phyloP scores from a whole-genome alignment of 1,140 invertebrate genomes.

The Sinonovacula constricta region DNA sequence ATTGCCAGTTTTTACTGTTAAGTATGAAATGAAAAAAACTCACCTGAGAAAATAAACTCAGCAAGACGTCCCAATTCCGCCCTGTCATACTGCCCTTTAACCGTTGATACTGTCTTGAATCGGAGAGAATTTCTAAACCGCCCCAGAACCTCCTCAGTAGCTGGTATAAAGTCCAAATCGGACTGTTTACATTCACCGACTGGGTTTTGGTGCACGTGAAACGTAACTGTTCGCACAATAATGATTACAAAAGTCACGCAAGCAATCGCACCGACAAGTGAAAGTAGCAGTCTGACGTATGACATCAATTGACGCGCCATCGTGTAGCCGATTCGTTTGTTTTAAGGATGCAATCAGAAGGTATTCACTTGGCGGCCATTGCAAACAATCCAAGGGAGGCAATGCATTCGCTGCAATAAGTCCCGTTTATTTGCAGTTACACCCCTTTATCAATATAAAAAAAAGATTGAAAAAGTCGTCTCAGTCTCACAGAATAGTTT shows the following conservation, averaged over 20 bases:
- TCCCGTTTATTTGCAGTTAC: no score
- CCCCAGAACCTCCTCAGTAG: conserved; percentile 51
- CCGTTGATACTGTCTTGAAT: conserved; percentile 62
- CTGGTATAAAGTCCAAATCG: conserved; percentile 64
- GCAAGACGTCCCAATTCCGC: conserved; percentile 59
- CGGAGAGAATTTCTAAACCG: conserved; percentile 64
- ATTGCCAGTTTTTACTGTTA: neutral
- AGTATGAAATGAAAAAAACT: conserved; percentile 1
- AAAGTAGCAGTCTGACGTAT: no score
- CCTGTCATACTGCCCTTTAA: conserved; percentile 53
- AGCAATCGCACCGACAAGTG: no score
- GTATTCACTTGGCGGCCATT: no score
- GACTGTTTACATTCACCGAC: conserved; percentile 57
- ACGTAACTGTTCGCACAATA: conserved; percentile 61
- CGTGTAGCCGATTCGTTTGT: no score
- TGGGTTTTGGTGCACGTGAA: conserved; percentile 49
- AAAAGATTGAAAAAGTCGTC: no score
- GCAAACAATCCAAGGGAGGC: no score
- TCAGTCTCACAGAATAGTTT: no score
- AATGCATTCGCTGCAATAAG: no score
- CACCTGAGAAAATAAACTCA: conserved; percentile 63
- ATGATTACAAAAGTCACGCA: conserved; percentile 51
- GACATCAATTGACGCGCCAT: no score
- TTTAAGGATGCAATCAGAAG: no score
- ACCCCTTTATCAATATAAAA: no score